phyloP scores from a whole-genome alignment of 2,113 vertebrate species.

The Seriola dumerili region DNA sequence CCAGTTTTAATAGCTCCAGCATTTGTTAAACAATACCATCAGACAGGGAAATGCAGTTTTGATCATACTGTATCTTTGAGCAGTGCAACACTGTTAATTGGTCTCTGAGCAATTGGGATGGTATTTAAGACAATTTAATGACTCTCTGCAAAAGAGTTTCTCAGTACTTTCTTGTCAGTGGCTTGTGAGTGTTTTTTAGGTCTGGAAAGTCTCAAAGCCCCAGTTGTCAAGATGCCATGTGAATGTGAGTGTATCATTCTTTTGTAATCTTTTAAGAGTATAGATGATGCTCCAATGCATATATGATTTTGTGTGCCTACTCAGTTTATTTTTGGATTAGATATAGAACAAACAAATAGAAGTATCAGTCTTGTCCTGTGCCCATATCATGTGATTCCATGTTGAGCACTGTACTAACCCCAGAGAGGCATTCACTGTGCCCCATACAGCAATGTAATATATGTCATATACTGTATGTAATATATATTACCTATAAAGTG shows the following conservation, averaged over 20 bases:
- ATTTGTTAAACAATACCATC: conserved; percentile 64
- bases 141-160: conserved; percentile 27
- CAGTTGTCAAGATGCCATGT: conserved; percentile 14
- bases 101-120: conserved; percentile 46
- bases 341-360: conserved; percentile 8
- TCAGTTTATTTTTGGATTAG: neutral
- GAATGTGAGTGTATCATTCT: neutral
- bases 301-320: neutral
- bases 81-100: conserved; percentile 50
- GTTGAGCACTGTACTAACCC: neutral
- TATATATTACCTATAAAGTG: too few relatives aligned
- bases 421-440: too few relatives aligned
- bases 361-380: neutral
- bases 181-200: neutral
- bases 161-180: conserved; percentile 8
- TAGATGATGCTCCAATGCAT: neutral
- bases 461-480: too few relatives aligned
- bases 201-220: conserved; percentile 3
- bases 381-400: neutral
- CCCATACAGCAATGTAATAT: too few relatives aligned
- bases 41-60: conserved; percentile 49
- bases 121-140: conserved; percentile 50
- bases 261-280: neutral
- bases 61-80: conserved; percentile 50
- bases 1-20: conserved; percentile 51